Base-by-base conservation (phyloP, 2,888 invertebrate species). In the Neoscelio sp. region DNA sequence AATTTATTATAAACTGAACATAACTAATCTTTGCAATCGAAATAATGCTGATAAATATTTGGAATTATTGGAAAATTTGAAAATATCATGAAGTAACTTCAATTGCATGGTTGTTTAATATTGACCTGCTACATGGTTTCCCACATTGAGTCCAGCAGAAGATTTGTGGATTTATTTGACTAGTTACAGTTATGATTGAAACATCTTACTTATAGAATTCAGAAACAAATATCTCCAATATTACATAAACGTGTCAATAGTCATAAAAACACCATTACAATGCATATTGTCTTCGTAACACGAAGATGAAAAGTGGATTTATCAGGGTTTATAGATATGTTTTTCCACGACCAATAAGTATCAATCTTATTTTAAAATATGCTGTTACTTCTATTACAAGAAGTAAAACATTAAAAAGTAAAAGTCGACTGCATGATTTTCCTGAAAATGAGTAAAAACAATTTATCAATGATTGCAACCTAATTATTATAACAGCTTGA, bases 361-460 rank as follows among this genome's bases (percentile, higher is more conserved):
- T 81, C 8, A 33, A 40, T 12, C 26, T 83, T n/a, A 33, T 73
- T 28, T 30, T 80, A 10, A 64, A 80, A 65, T 77, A 80, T 50
- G 74, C 64, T 23, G 48, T 28, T 68, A 79, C 74, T 67, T 33
- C 80, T n/a, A 73, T 82, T 35, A 83, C 85, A 6, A 84, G 82
- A 3, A 82, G 84, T 73, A 80, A 78, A 50, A 82, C 73, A 6
- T 67, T 84, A 10, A 60, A 60, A 28, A 35, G 76, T 46, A 84
- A 84, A 30, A 83, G 64, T 48, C 23, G 86, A 17, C 75, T 86
- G 5, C 86, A 86, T 73, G 74, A 85, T 82, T 50, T 87, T 33
- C 80, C 82, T 1, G 67, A 85, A 35, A 54, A 10, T 30, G 65
- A 84, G 30, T 54, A 80, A 17, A 79, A 71, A 18, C 50, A 4